These are phyloP conservation scores for Cardiocondyla obscurior DNA, from an alignment of 1,140 invertebrate species.

Conservation along the genomic window DNA sequence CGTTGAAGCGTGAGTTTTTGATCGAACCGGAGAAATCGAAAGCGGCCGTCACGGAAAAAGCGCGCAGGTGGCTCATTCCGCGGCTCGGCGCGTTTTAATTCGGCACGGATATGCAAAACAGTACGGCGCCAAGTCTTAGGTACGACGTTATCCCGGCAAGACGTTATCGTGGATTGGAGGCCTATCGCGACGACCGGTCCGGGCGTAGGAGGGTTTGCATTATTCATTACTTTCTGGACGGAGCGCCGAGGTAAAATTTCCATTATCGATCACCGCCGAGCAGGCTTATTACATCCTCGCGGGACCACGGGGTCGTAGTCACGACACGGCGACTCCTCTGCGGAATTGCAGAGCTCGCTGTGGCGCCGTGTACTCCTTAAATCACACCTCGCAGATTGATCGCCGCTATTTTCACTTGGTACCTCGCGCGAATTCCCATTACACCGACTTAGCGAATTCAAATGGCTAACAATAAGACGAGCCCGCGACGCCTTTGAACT, in stretches of 20 bases:
- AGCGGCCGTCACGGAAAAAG: background rate
- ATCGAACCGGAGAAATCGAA: background rate
- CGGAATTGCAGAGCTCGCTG: no score
- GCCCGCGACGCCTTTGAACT: background rate
- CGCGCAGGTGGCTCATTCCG: background rate
- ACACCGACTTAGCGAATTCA: conserved; percentile 49
- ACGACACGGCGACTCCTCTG: conserved; percentile 31
- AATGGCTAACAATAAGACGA: background rate
- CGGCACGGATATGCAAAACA: conserved; percentile 17
- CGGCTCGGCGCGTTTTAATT: conserved; percentile 4
- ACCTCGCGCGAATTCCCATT: conserved; percentile 10
- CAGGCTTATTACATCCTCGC: conserved; percentile 53
- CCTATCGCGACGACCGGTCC: conserved; percentile 34
- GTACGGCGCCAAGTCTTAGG: background rate
- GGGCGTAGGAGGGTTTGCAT: conserved; percentile 28
- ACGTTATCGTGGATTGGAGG: background rate
- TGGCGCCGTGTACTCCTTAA: conserved; percentile 13
- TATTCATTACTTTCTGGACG: conserved; percentile 40
- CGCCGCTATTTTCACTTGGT: conserved; percentile 47
- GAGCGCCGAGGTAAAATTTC: conserved; percentile 57
- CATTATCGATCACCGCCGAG: conserved; percentile 58
- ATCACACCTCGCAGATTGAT: conserved; percentile 47
- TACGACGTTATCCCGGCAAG: background rate
- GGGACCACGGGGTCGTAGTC: conserved; percentile 15
- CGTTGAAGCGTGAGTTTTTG: background rate